Evolutionary conservation across 2,113 vertebrate genomes (phyloP).

Genomic region (Hoplias malabaricus): DNA sequence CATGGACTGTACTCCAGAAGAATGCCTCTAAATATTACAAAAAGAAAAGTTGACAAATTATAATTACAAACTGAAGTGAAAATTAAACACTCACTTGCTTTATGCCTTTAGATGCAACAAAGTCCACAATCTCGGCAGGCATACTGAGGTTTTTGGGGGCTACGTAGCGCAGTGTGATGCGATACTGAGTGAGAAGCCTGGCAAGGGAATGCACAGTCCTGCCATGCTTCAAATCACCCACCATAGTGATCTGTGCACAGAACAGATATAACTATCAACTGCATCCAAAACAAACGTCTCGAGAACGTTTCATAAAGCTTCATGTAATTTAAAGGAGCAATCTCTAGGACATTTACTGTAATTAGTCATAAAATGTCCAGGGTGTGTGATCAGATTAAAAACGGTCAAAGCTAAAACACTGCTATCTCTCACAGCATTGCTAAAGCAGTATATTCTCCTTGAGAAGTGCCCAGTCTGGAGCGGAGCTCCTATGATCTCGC

Average conservation of each 20-base stretch:
- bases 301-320: too few relatives aligned
- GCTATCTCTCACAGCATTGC: too few relatives aligned
- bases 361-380: background rate
- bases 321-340: background rate
- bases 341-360: background rate
- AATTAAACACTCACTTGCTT: conserved; percentile 79
- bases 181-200: conserved; percentile 92
- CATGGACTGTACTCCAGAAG: too few relatives aligned
- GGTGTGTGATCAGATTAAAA: too few relatives aligned
- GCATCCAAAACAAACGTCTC: background rate
- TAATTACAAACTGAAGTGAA: background rate
- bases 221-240: conserved; percentile 95
- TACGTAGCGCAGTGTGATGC: conserved; percentile 90
- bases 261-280: background rate
- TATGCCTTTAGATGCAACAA: conserved; percentile 89
- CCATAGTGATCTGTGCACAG: conserved; percentile 89
- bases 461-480: too few relatives aligned
- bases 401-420: too few relatives aligned
- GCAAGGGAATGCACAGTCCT: conserved; percentile 95
- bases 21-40: background rate
- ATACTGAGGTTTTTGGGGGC: conserved; percentile 86
- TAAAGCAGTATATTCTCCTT: too few relatives aligned
- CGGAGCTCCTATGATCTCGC: too few relatives aligned
- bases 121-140: conserved; percentile 84
- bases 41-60: too few relatives aligned